phyloP scores from a whole-genome alignment of 23 tunicate genomes.

The Oikopleura albicans region DNA sequence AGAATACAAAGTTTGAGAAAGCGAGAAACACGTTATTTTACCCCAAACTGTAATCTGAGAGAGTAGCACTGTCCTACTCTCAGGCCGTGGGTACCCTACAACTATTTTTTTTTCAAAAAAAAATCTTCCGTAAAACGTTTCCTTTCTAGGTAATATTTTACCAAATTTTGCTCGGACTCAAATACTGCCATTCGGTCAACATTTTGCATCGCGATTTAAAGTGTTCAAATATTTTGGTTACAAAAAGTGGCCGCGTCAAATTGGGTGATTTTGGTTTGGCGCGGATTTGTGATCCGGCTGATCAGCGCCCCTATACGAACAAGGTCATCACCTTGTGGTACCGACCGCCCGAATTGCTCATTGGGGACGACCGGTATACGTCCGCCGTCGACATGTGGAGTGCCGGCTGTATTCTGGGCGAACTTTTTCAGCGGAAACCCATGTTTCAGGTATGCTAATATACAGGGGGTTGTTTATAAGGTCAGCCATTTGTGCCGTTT shows the following conservation, averaged over 20 bases:
- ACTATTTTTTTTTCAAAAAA: too few relatives aligned
- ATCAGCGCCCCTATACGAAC: constrained; percentile 35
- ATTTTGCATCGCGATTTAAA: constrained; percentile 44
- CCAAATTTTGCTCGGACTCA: background rate
- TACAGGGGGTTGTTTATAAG: too few relatives aligned
- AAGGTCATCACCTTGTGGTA: constrained; percentile 8
- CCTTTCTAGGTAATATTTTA: background rate
- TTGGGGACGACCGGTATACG: constrained; percentile 13
- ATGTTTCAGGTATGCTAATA: background rate
- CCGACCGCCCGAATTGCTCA: background rate
- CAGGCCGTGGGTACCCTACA: too few relatives aligned
- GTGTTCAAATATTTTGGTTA: constrained; percentile 75
- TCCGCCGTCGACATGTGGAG: background rate
- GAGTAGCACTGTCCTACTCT: too few relatives aligned
- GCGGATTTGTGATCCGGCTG: constrained; percentile 43
- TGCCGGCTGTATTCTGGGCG: constrained; percentile 31
- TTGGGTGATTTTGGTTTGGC: constrained; percentile 60
- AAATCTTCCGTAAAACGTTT: too few relatives aligned
- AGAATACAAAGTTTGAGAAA: too few relatives aligned
- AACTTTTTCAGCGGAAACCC: background rate
- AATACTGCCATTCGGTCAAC: background rate
- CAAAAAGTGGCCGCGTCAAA: constrained; percentile 74
- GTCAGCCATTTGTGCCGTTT: too few relatives aligned
- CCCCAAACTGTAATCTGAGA: too few relatives aligned
- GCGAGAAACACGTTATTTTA: too few relatives aligned